Evolutionary conservation across 2,113 vertebrate species (phyloP).

Genomic region (Cervus canadensis): DNA sequence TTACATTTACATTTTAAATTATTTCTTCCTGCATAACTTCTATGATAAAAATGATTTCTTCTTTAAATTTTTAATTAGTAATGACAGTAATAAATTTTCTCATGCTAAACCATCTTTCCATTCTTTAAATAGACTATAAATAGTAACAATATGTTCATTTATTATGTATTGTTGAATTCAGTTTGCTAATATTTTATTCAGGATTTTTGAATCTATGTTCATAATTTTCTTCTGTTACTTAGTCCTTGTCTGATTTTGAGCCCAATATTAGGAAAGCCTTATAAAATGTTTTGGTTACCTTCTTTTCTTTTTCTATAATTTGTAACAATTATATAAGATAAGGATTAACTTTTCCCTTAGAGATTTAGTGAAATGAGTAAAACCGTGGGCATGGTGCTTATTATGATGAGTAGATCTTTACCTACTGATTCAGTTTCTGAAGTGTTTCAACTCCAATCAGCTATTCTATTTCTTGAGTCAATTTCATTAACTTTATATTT

Average conservation of each 20-base stretch:
- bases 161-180: background rate
- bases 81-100: background rate
- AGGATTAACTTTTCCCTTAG: background rate
- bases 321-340: background rate
- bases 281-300: background rate
- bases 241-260: background rate
- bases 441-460: background rate
- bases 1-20: background rate
- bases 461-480: background rate
- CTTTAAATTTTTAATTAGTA: conserved; percentile 6
- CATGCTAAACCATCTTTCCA: background rate
- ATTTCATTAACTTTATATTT: background rate
- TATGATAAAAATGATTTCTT: background rate
- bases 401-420: background rate
- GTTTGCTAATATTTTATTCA: background rate
- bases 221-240: background rate
- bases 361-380: background rate
- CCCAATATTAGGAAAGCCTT: background rate
- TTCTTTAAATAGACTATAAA: background rate
- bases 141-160: background rate
- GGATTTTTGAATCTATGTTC: background rate
- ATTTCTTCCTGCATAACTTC: background rate
- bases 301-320: background rate
- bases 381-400: background rate
- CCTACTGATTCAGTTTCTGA: background rate